Base-by-base conservation (phyloP, 2,888 invertebrate species). In the Ochropacha duplaris region DNA sequence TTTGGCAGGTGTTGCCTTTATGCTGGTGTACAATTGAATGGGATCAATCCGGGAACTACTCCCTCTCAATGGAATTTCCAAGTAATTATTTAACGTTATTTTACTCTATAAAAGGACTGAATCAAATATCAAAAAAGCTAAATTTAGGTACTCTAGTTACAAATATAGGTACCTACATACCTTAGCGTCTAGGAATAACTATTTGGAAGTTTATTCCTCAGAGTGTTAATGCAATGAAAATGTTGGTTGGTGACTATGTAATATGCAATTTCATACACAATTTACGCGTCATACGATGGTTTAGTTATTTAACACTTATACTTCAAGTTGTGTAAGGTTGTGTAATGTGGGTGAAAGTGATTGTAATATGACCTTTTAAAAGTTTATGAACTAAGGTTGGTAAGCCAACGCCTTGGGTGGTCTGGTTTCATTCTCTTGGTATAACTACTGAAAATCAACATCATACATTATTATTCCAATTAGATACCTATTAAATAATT, bases 31-130 rank as follows among this genome's bases (percentile, higher is more conserved):
- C 94, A 95, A 59, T 93, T 97, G 65, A 94, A 94, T 61, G 97
- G 97, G 36, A 95, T 95, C 54, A 97, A 97, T 82, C 96, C 97
- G 0, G 97, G 97, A 76, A 96, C 96, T n/a, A 96, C 96, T 89
- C 96, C 96, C 0, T 95, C 96, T 0, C 96, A 97, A 74, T 96
- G 96, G 96, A 88, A 87, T 73, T 92, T 90, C 68, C 92, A 92
- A 84, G 91, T 88, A 64, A 58, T 31, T 31, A 31, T 36, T n/a
- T 5, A n/a, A 4, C 8, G 14, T 28, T 34, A 36, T 36, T 36
- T 36, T 36, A n/a, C 8, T 36, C 5, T 36, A 12, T 28, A 28
- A 31, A 12, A 1, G 1, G 31, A 12, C 11, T 5, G 12, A 12
- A 24, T 24, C 24, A 2, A 31, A 4, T 5, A 28, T 6, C 28